These are phyloP conservation scores for Epinephelus cyanopodus DNA, from an alignment of 2,113 vertebrate species.

Conservation along the genomic window DNA sequence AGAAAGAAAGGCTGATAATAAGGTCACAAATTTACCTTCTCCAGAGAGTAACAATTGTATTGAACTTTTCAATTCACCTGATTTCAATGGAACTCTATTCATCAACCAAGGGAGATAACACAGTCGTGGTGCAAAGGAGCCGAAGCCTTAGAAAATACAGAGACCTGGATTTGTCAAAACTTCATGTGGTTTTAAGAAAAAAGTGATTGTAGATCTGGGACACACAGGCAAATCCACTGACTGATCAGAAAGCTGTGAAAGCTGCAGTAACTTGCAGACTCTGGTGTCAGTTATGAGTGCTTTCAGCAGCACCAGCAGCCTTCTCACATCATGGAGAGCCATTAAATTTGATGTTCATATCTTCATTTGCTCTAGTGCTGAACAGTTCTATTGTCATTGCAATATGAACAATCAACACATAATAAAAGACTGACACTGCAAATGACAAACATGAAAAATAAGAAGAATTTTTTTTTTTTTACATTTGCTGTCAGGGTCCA, in stretches of 20 bases:
- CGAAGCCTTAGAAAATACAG: conserved; percentile 4
- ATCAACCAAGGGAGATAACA: background rate
- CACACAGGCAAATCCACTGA: background rate
- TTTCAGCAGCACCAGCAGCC: background rate
- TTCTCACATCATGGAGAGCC: background rate
- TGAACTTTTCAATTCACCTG: conserved; percentile 18
- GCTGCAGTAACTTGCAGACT: background rate
- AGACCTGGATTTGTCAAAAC: background rate
- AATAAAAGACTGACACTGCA: too few species aligned
- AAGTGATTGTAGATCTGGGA: background rate
- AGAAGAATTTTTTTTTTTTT: too few species aligned
- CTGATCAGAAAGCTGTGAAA: background rate
- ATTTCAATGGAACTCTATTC: conserved; percentile 6
- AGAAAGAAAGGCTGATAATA: background rate
- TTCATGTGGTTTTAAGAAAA: background rate
- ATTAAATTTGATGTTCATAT: background rate
- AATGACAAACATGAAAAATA: too few species aligned
- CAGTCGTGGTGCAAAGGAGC: background rate
- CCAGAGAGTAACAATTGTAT: background rate
- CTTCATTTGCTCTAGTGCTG: background rate
- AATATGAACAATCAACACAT: too few species aligned
- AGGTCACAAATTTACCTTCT: conserved; percentile 17
- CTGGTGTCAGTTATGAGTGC: background rate
- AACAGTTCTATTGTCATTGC: too few species aligned
- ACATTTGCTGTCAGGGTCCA: too few species aligned